Evolutionary conservation across 1,140 invertebrate species (phyloP).

Genomic region (Drosophila burlai): DNA sequence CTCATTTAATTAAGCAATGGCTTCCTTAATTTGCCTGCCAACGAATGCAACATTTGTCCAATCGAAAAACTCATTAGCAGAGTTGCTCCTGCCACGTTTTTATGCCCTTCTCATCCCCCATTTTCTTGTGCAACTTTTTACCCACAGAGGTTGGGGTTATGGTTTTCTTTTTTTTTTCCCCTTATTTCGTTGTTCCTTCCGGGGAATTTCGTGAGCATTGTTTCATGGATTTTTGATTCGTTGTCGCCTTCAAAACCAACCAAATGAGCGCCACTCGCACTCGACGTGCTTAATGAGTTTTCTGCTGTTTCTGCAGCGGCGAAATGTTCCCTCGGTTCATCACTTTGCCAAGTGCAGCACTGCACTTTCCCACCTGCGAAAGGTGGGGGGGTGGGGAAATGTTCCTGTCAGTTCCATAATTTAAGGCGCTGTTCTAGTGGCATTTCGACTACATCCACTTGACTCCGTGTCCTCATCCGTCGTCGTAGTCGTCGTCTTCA

Average conservation of each 20-base stretch:
- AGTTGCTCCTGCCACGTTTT: conserved; percentile 6
- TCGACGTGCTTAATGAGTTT: conserved; percentile 83
- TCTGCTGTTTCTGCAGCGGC: conserved; percentile 51
- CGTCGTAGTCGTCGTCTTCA: background rate
- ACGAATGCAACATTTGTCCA: conserved; percentile 44
- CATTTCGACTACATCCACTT: conserved; percentile 81
- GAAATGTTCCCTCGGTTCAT: conserved; percentile 81
- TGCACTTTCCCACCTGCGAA: conserved; percentile 65
- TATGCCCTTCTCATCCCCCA: too few relatives aligned
- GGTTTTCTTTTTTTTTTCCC: conserved; percentile 18
- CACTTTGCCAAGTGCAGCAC: conserved; percentile 78
- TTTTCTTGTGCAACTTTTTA: conserved; percentile 25
- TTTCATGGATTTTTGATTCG: conserved; percentile 77
- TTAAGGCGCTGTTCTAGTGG: conserved; percentile 79
- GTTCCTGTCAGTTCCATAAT: conserved; percentile 60
- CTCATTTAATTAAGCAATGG: conserved; percentile 36
- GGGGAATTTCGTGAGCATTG: conserved; percentile 69
- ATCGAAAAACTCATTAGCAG: conserved; percentile 47
- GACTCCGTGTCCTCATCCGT: conserved; percentile 47
- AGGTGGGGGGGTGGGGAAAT: too few relatives aligned
- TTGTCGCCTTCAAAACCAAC: conserved; percentile 56
- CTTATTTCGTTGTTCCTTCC: conserved; percentile 18
- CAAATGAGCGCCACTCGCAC: conserved; percentile 70
- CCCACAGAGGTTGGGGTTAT: conserved; percentile 7
- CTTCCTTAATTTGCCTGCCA: conserved; percentile 28